phyloP scores from a whole-genome alignment of 1,140 invertebrate genomes.

The Zaprionus lachaisei region DNA sequence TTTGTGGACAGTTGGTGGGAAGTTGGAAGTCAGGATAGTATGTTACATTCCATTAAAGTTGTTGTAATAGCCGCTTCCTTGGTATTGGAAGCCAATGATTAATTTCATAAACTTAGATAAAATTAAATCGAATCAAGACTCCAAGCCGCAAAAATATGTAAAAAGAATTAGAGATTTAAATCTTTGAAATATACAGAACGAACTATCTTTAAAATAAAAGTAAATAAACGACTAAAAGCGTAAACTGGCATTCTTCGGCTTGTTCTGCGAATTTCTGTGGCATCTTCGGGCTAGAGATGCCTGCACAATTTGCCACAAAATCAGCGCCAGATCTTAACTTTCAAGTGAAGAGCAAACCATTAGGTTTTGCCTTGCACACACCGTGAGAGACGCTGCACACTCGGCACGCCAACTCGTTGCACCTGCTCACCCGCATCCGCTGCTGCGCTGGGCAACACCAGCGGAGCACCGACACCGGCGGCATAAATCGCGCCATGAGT shows the following conservation, averaged over 20 bases:
- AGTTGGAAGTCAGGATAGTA: no score
- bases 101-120: no score
- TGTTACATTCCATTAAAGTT: no score
- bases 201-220: no score
- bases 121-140: no score
- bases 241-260: not conserved
- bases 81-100: no score
- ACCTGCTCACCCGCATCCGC: conserved; percentile 34
- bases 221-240: no score
- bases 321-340: conserved; percentile 68
- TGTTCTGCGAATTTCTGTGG: not conserved
- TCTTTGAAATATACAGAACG: no score
- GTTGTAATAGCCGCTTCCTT: no score
- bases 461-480: conserved; percentile 35
- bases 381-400: conserved; percentile 43
- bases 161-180: no score
- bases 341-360: conserved; percentile 63
- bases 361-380: conserved; percentile 59
- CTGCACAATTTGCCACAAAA: conserved; percentile 63
- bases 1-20: no score
- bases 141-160: no score
- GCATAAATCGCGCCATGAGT: conserved; percentile 80
- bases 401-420: conserved; percentile 46
- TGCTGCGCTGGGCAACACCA: conserved; percentile 19
- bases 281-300: conserved; percentile 11